Evolutionary conservation across 1,140 invertebrate species (phyloP).

Genomic region (Saccostrea cuccullata): DNA sequence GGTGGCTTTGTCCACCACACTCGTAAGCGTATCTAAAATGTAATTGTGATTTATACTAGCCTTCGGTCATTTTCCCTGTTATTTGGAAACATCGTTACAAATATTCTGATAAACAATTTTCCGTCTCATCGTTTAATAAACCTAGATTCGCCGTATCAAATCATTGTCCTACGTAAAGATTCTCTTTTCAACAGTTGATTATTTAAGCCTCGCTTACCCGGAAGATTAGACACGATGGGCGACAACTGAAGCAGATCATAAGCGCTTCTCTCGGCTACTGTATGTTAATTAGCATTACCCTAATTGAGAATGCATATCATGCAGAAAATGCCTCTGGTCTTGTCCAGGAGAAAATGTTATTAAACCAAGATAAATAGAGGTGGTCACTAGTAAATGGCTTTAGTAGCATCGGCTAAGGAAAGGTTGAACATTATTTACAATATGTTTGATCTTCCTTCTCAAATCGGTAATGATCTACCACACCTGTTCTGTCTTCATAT

Average conservation of each 20-base stretch:
- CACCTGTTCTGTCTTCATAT: constrained; percentile 18
- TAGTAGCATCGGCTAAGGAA: not conserved
- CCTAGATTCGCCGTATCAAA: constrained; percentile 47
- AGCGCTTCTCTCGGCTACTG: not conserved
- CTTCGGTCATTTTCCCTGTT: constrained; percentile 29
- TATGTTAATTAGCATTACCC: constrained; percentile 4
- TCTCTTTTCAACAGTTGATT: constrained; percentile 45
- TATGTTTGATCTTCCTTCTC: constrained; percentile 26
- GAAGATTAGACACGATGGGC: constrained; percentile 41
- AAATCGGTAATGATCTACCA: not conserved
- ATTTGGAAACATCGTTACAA: constrained; percentile 36
- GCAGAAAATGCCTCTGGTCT: constrained; percentile 21
- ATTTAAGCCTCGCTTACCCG: constrained; percentile 45
- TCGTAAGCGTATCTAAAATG: not conserved
- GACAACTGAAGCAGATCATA: constrained; percentile 39
- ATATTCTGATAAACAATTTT: constrained; percentile 39
- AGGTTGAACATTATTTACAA: constrained; percentile 27
- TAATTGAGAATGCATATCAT: constrained; percentile 21
- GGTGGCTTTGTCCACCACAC: not conserved
- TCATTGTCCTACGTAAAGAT: constrained; percentile 51
- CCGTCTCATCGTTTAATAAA: constrained; percentile 25
- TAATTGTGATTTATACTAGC: constrained; percentile 13
- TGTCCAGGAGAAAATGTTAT: constrained; percentile 23
- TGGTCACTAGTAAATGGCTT: constrained; percentile 18
- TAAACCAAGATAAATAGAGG: constrained; percentile 28